Evolutionary conservation across 2,797 vertebrate genomes (phyloP), one percentile per base, ranked within the genome.

Genomic region (Poliocrania exsul): DNA sequence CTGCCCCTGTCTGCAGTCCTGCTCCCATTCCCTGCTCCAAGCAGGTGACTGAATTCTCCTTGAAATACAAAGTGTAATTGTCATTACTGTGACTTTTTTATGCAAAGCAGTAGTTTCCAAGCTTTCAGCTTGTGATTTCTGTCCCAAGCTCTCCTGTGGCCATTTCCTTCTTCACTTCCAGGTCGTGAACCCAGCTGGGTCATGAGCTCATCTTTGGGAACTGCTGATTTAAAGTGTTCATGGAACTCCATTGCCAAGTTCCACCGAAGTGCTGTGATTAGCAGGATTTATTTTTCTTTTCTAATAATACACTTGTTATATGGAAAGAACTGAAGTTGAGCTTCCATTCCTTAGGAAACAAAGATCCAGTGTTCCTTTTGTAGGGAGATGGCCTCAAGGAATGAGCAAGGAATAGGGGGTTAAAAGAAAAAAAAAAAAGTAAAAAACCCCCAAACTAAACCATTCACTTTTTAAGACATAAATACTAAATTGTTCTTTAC

Each of bases 101-200:
- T 42, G 46, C 71, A 79, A 21, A 86, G 11, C 0, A 4, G 61
- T 56, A 1, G 20, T 54, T 86, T 46, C 92, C 82, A 38, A 56
- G 33, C 78, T 70, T 71, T n/a, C 84, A n/a, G 83, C 23, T 0
- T 37, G 66, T n/a, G 70, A 73, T 56, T 82, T 72, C 81, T 14
- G 14, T 11, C 44, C 78, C 2, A 4, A 37, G 57, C 73, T 64
- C 28, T 71, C 4, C 3, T 13, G 65, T 69, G 53, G 69, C 79
- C 56, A 3, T 77, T 90, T 95, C 95, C 86, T 84, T 51, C 81
- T 60, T 81, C 75, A 19, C 89, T 91, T 94, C 96, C 95, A 94
- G 92, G 75, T 85, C 24, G 0, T 67, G 94, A 87, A 64, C 92
- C 78, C 88, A 73, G 81, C 58, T 4, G 67, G 11, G 54, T 75